phyloP scores from a whole-genome alignment of 1,140 invertebrate species.

The Adoxophyes honmai region DNA sequence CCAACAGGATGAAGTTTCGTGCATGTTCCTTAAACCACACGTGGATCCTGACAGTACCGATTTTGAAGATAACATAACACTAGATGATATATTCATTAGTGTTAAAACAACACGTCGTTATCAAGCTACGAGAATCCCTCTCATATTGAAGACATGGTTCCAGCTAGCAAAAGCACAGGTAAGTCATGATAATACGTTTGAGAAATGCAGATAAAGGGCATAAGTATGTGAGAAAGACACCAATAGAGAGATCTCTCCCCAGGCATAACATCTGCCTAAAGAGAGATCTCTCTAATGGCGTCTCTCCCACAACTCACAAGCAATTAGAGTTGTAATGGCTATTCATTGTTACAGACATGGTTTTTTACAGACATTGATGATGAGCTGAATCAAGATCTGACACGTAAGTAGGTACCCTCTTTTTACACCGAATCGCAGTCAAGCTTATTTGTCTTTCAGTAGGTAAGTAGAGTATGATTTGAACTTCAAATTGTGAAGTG shows the following conservation, averaged over 20 bases:
- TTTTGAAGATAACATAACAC: conserved; percentile 74
- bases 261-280: no score
- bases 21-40: no score
- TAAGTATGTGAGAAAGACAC: no score
- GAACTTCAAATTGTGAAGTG: neutral
- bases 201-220: neutral
- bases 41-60: no score
- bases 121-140: conserved; percentile 87
- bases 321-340: neutral
- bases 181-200: conserved; percentile 41
- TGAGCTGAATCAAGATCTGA: conserved; percentile 85
- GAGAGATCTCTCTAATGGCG: no score
- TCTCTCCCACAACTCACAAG: no score
- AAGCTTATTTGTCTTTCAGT: neutral
- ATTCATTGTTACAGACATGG: conserved; percentile 87
- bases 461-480: neutral
- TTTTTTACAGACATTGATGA: conserved; percentile 95
- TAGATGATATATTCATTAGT: conserved; percentile 94
- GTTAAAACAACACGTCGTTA: conserved; percentile 95
- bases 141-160: conserved; percentile 96
- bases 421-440: no score
- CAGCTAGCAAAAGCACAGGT: conserved; percentile 93
- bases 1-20: no score
- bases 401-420: conserved; percentile 93
- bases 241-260: no score